These are phyloP conservation scores for Nothura maculosa DNA, from an alignment of 2,797 vertebrate species.

Conservation along the genomic window DNA sequence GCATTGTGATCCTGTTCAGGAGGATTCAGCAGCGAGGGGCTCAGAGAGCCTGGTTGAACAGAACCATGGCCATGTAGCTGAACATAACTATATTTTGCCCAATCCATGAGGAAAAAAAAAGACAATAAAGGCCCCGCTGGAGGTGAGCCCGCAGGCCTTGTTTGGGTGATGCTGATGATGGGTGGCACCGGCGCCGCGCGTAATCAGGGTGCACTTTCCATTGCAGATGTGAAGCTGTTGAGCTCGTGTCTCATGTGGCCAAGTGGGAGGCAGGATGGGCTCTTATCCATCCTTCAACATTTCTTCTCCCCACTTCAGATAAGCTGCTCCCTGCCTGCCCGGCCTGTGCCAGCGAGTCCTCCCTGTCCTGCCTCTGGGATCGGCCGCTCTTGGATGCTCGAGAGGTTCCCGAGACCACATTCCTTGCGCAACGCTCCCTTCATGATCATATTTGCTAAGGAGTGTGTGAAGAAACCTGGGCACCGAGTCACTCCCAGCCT, in stretches of 20 bases:
- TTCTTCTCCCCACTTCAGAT: neutral
- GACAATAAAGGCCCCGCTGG: neutral
- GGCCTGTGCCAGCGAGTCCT: neutral
- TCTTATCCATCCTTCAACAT: neutral
- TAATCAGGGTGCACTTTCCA: neutral
- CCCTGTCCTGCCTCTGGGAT: neutral
- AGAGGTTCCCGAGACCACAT: neutral
- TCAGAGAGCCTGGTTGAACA: neutral
- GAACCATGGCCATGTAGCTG: too few species aligned
- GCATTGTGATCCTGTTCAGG: neutral
- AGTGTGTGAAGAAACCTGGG: neutral
- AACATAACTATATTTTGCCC: neutral
- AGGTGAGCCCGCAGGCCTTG: neutral
- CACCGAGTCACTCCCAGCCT: neutral
- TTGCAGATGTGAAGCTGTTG: neutral
- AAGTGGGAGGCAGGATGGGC: neutral
- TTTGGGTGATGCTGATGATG: neutral
- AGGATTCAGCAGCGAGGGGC: neutral
- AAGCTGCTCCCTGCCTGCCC: neutral
- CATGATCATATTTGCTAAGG: neutral
- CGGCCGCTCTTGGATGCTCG: neutral
- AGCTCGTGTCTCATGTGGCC: neutral
- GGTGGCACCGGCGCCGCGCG: rapidly evolving
- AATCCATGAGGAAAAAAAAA: neutral
- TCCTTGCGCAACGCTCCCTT: neutral